Percentiles rank a stretch among this genome's conserved stretches.
These are phyloP conservation scores for Jaculus jaculus DNA, from an alignment of 2,113 vertebrate genomes.

Conservation along the genomic window DNA sequence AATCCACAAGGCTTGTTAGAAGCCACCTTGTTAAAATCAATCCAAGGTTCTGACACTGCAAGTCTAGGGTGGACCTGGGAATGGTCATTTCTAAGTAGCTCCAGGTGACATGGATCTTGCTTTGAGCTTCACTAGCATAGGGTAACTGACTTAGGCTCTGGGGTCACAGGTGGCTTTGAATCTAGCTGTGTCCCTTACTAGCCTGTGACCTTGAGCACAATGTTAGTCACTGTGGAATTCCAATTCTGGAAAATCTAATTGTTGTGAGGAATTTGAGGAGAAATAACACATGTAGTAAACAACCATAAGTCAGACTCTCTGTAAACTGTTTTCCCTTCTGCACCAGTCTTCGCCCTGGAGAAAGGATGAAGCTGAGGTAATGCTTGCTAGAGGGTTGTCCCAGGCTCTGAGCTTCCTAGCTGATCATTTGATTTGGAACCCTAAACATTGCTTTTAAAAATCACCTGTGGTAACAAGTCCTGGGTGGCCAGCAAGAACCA, in stretches of 20 bases:
- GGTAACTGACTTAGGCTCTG: fast-evolving
- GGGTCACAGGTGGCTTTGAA: not conserved
- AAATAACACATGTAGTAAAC: not conserved
- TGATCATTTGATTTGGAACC: not conserved
- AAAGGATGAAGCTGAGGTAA: not conserved
- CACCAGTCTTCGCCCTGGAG: not conserved
- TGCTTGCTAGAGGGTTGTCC: too few species aligned
- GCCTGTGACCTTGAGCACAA: not conserved
- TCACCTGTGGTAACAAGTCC: not conserved
- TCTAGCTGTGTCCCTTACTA: not conserved
- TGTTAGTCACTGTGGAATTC: not conserved
- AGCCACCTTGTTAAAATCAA: too few species aligned
- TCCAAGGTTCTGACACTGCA: not conserved
- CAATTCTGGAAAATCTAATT: not conserved
- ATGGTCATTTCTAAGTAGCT: not conserved
- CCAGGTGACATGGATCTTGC: not conserved
- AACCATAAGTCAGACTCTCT: not conserved
- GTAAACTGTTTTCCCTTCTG: not conserved
- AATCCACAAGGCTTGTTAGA: not conserved
- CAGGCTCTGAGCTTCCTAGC: not conserved
- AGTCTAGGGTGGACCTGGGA: fast-evolving
- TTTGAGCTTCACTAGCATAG: not conserved
- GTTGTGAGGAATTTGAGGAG: not conserved
- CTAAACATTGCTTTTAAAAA: not conserved
- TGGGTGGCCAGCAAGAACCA: not conserved